phyloP scores from a whole-genome alignment of 2,888 invertebrate species.

The Acronicta psi region DNA sequence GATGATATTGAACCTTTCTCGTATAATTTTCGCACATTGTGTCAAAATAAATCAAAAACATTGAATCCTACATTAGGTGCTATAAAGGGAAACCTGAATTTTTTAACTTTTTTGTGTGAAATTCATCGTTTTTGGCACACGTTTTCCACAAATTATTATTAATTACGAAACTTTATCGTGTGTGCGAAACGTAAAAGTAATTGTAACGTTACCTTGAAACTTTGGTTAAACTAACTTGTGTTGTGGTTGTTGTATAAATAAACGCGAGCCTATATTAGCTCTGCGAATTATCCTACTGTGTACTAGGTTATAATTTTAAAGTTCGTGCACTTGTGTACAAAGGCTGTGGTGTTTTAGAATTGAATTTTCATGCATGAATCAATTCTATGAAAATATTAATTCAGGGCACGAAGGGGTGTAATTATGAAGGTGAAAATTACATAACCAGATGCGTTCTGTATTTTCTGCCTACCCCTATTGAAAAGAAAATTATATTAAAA shows the following conservation, averaged over 20 bases:
- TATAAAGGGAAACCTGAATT: background rate
- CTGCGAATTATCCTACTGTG: slow-evolving; percentile 17
- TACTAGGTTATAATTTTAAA: slow-evolving; percentile 9
- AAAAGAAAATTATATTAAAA: too few species aligned
- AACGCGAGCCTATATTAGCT: slow-evolving; percentile 18
- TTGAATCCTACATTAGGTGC: too few species aligned
- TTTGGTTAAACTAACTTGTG: slow-evolving; percentile 25
- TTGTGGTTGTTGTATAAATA: slow-evolving; percentile 24
- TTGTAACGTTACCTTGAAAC: slow-evolving; percentile 36
- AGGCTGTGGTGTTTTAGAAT: slow-evolving; percentile 4
- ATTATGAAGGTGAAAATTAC: too few species aligned
- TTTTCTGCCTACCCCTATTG: too few species aligned
- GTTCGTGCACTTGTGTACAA: slow-evolving; percentile 1
- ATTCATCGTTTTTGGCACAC: slow-evolving; percentile 20
- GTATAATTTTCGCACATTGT: too few species aligned
- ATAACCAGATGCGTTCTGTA: too few species aligned
- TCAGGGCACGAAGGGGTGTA: too few species aligned
- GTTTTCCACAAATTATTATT: slow-evolving; percentile 44
- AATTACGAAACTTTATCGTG: slow-evolving; percentile 45
- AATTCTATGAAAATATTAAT: slow-evolving; percentile 6
- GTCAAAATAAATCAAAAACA: too few species aligned
- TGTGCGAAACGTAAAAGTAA: slow-evolving; percentile 22
- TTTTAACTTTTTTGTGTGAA: slow-evolving; percentile 16
- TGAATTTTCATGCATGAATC: slow-evolving; percentile 4
- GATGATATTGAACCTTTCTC: too few species aligned